These are phyloP conservation scores for Chaetodon auriga DNA, from an alignment of 2,113 vertebrate genomes.

Conservation along the genomic window DNA sequence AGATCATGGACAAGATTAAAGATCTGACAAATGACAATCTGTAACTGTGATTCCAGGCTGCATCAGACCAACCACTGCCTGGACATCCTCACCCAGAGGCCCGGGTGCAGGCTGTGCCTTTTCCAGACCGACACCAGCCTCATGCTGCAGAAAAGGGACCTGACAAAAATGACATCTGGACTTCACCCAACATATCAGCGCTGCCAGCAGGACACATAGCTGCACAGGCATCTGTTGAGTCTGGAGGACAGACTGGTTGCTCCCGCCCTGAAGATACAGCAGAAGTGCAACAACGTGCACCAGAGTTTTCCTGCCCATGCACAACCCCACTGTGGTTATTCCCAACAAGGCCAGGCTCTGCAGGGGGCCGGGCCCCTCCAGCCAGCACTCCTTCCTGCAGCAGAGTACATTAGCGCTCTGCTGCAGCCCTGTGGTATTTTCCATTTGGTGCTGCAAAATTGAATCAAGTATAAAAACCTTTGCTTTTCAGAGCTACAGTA, in stretches of 20 bases:
- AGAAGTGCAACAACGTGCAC: conserved; percentile 11
- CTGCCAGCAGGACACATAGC: neutral
- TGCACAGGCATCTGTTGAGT: no score
- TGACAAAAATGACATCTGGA: conserved; percentile 8
- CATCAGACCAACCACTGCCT: conserved; percentile 28
- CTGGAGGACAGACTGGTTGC: no score
- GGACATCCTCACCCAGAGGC: conserved; percentile 54
- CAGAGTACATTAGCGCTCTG: neutral
- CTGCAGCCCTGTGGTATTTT: neutral
- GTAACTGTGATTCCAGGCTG: conserved; percentile 15
- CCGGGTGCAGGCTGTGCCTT: conserved; percentile 25
- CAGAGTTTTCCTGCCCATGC: conserved; percentile 16
- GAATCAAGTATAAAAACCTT: no score
- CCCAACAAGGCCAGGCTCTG: neutral
- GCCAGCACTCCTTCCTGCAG: neutral
- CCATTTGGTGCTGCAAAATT: no score
- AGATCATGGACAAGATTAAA: conserved; percentile 42
- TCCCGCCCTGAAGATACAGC: no score
- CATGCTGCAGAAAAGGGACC: conserved; percentile 35
- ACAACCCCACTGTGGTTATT: neutral
- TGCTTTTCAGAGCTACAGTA: no score
- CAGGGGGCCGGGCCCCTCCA: no score
- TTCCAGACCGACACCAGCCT: conserved; percentile 9
- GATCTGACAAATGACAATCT: conserved; percentile 21
- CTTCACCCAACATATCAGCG: neutral